Evolutionary conservation across 2,797 vertebrate species (phyloP), one percentile per base, ranked within the genome.

Genomic region (Enteromius anoplus): DNA sequence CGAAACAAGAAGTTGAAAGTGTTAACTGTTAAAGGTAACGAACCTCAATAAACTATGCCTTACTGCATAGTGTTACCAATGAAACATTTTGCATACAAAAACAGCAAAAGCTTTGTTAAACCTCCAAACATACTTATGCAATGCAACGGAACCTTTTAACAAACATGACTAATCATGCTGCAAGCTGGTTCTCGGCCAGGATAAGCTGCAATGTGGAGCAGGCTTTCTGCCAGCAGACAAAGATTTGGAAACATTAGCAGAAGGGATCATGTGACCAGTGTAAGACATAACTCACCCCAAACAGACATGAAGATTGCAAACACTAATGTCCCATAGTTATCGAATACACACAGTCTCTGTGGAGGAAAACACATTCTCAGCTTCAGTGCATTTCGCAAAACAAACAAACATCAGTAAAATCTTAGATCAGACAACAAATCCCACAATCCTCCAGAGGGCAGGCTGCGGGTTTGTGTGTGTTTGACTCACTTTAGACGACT

Each of bases 301-400:
- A 98, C 90, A 82, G 96, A 95, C 97, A 99, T 99, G 90, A 99
- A 98, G 80, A 97, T 95, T 21, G 97, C 97, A 93, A 98, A 99
- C 75, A 97, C 92, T 86, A 99, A 90, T 0, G 97, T 99, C 87
- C 96, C 97, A 93, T 93, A 98, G 91, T 97, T 97, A 92, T 99
- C 97, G 93, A 99, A 99, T 92, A 98, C 94, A 87, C 95, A 97
- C 69, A 99, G 94, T 93, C 95, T 97, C 97, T 99, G 91, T 49
- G 93, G 94, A 86, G 92, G 53, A 91, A 68, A 72, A 10, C 60
- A 23, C 1, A 3, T 55, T 2, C 4, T 4, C 49, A 12, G 21
- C 6, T 29, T 17, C 47, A 40, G 17, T 60, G 34, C 53, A 40
- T 62, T 78, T 65, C 17, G 2, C 42, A 75, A 65, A 42, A 14